phyloP scores from a whole-genome alignment of 2,797 vertebrate genomes.

The Mastacembelus armatus region DNA sequence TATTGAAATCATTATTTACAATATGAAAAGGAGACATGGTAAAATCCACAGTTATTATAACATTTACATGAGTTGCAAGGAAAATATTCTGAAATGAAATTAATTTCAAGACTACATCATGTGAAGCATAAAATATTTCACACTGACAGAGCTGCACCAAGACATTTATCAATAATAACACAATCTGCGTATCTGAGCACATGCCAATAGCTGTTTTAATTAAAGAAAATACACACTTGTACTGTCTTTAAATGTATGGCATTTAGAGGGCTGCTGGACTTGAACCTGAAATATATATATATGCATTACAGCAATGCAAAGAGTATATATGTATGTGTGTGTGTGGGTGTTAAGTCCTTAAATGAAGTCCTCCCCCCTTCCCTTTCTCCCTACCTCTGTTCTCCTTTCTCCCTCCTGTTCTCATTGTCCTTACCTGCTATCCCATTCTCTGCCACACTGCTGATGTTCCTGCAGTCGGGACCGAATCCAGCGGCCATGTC shows the following conservation, averaged over 20 bases:
- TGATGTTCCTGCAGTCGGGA: constrained; percentile 60
- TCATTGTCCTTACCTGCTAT: constrained; percentile 77
- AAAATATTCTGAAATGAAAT: neutral
- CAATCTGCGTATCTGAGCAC: neutral
- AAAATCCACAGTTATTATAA: neutral
- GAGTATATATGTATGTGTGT: neutral
- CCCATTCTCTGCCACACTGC: constrained; percentile 42
- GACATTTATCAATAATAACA: neutral
- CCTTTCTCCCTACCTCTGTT: neutral
- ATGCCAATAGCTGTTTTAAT: neutral
- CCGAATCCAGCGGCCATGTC: constrained; percentile 62
- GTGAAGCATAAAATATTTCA: constrained; percentile 1
- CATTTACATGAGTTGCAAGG: neutral
- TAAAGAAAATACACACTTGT: neutral
- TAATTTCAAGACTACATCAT: neutral
- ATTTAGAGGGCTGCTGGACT: constrained; percentile 2
- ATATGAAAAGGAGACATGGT: neutral
- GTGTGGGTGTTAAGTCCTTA: constrained; percentile 12
- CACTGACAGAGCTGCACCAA: neutral
- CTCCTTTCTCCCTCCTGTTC: constrained; percentile 12
- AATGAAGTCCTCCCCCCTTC: neutral
- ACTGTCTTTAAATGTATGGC: neutral
- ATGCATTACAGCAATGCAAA: constrained; percentile 2
- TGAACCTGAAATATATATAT: constrained; percentile 2
- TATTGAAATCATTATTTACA: constrained; percentile 57